Conservation (phyloP, 2,113 vertebrate genomes). For the Nyctereutes procyonoides region DNA sequence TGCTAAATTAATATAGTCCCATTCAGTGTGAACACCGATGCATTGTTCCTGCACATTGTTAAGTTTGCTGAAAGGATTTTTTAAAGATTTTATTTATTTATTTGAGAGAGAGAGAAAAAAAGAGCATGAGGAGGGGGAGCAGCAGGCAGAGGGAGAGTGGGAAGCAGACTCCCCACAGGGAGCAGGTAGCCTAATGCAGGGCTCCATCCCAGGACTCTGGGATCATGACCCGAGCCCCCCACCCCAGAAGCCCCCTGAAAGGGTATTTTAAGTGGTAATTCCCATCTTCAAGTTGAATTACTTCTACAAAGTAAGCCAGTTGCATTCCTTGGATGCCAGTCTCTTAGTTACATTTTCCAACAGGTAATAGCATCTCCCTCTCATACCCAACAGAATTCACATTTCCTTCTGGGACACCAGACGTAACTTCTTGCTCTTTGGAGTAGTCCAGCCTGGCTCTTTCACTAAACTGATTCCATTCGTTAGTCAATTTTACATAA, state of each 20-base stretch:
- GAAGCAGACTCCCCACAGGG: no score
- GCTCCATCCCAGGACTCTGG: no score
- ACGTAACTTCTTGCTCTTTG: background rate
- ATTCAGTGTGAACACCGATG: background rate
- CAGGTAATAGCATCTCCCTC: background rate
- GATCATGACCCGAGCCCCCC: no score
- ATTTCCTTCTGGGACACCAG: background rate
- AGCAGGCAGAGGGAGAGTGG: no score
- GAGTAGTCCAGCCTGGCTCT: background rate
- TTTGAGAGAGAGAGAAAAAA: no score
- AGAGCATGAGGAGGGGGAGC: no score
- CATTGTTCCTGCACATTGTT: slow-evolving; percentile 20
- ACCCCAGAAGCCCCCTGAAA: background rate
- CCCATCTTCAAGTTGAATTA: slow-evolving; percentile 48
- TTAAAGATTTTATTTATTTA: background rate
- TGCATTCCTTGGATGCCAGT: slow-evolving; percentile 2
- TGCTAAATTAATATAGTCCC: slow-evolving; percentile 35
- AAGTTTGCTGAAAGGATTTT: slow-evolving; percentile 46
- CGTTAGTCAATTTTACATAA: slow-evolving; percentile 57
- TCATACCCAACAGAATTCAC: background rate
- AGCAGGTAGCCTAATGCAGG: no score
- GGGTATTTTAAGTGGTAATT: slow-evolving; percentile 43
- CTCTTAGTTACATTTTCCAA: background rate
- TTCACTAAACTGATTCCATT: slow-evolving; percentile 40
- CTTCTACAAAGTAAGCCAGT: slow-evolving; percentile 4